Evolutionary conservation across 2,888 invertebrate genomes (phyloP).

Genomic region (Pachliopta kotzebuea): DNA sequence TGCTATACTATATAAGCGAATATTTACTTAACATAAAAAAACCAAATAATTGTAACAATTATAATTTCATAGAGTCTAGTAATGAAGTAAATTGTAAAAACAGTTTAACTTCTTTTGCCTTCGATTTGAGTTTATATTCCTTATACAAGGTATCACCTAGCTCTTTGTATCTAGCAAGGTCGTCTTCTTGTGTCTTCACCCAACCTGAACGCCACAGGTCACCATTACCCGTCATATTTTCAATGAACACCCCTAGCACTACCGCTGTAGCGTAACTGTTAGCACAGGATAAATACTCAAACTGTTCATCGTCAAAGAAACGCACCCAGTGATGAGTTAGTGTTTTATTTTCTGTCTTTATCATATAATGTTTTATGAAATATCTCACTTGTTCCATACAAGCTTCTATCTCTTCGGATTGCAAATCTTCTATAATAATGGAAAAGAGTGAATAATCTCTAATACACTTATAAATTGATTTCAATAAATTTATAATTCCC

Average conservation of each 20-base stretch:
- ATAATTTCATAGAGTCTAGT: too few species aligned
- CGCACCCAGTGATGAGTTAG: conserved; percentile 36
- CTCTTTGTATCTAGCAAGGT: conserved; percentile 10
- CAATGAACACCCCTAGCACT: conserved; percentile 33
- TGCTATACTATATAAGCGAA: too few species aligned
- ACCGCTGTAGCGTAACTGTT: conserved; percentile 33
- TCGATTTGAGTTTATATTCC: not conserved
- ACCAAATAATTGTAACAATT: too few species aligned
- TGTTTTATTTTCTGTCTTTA: conserved; percentile 1
- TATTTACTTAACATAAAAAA: too few species aligned
- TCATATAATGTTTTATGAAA: conserved; percentile 30
- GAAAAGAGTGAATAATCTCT: not conserved
- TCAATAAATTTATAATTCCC: conserved; percentile 34
- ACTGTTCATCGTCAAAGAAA: conserved; percentile 32
- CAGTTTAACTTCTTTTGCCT: too few species aligned
- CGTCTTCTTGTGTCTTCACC: conserved; percentile 24
- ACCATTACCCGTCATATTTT: conserved; percentile 19
- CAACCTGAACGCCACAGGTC: conserved; percentile 35
- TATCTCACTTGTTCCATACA: conserved; percentile 29
- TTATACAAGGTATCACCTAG: conserved; percentile 5
- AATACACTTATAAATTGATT: conserved; percentile 17
- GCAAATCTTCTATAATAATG: conserved; percentile 25
- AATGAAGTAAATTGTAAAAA: too few species aligned
- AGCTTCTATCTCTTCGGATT: conserved; percentile 30
- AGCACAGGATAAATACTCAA: conserved; percentile 32